A percentile compares a stretch with the other conserved stretches of the same genome.
Conservation (phyloP, 1,140 invertebrate species). For the Rhagoletis pomonella region DNA sequence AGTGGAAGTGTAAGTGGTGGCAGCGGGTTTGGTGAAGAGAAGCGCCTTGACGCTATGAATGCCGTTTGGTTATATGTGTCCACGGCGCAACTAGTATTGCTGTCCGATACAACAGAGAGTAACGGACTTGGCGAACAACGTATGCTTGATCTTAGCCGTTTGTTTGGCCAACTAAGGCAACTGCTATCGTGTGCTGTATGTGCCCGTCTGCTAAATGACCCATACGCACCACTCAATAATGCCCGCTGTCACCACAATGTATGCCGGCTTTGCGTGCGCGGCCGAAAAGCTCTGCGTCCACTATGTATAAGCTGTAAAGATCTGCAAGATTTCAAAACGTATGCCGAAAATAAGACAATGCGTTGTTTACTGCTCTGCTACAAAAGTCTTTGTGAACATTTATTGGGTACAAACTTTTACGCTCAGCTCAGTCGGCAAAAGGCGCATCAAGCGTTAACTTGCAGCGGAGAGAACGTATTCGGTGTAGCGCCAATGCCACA, state of each 20-base stretch:
- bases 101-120: not conserved
- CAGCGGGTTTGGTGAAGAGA: constrained; percentile 29
- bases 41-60: constrained; percentile 54
- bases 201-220: constrained; percentile 86
- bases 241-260: constrained; percentile 92
- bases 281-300: constrained; percentile 88
- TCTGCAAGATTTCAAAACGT: constrained; percentile 80
- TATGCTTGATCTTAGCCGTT: constrained; percentile 82
- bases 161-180: constrained; percentile 88
- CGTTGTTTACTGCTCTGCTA: constrained; percentile 89
- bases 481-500: constrained; percentile 74
- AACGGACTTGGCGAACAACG: constrained; percentile 36
- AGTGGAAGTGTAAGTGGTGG: not conserved
- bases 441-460: constrained; percentile 62
- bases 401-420: constrained; percentile 83
- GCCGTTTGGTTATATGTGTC: constrained; percentile 57
- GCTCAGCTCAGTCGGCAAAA: constrained; percentile 57
- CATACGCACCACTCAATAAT: constrained; percentile 83
- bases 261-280: constrained; percentile 87
- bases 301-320: constrained; percentile 90
- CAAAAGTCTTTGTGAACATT: constrained; percentile 89
- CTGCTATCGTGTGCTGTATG: constrained; percentile 92
- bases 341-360: constrained; percentile 88
- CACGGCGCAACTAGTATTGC: constrained; percentile 56
- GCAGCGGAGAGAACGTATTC: constrained; percentile 63